phyloP scores from a whole-genome alignment of 1,140 invertebrate genomes.

The Sinonovacula constricta region DNA sequence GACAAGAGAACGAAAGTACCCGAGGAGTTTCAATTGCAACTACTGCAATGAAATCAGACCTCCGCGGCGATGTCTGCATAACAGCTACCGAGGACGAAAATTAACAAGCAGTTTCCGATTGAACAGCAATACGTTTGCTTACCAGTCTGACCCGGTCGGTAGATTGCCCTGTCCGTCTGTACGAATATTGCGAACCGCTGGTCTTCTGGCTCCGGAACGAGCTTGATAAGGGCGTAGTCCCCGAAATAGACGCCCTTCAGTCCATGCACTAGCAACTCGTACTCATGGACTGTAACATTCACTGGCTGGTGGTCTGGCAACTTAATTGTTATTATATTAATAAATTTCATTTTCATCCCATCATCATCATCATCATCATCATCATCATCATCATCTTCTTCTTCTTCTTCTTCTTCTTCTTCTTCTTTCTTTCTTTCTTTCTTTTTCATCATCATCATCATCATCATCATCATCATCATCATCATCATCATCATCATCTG shows the following conservation, averaged over 20 bases:
- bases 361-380: not conserved
- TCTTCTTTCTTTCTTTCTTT: no score
- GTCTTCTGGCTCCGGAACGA: not conserved
- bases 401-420: no score
- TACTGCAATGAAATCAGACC: no score
- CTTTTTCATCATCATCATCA: no score
- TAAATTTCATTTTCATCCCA: not conserved
- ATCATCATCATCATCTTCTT: not conserved
- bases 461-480: no score
- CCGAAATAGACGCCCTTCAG: not conserved
- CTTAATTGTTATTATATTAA: not conserved
- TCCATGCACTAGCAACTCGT: not conserved
- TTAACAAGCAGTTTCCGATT: no score
- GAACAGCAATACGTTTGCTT: no score
- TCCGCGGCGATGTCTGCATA: no score
- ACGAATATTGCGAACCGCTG: conserved; percentile 48
- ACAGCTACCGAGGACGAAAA: no score
- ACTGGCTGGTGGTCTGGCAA: not conserved
- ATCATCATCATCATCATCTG: no score
- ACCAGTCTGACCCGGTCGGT: conserved; percentile 68
- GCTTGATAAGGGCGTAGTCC: not conserved
- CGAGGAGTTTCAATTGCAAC: no score
- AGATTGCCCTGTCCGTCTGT: conserved; percentile 68
- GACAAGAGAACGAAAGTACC: no score
- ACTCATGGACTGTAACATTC: not conserved